phyloP scores from a whole-genome alignment of 1,140 invertebrate genomes.

The Monochamus saltuarius region DNA sequence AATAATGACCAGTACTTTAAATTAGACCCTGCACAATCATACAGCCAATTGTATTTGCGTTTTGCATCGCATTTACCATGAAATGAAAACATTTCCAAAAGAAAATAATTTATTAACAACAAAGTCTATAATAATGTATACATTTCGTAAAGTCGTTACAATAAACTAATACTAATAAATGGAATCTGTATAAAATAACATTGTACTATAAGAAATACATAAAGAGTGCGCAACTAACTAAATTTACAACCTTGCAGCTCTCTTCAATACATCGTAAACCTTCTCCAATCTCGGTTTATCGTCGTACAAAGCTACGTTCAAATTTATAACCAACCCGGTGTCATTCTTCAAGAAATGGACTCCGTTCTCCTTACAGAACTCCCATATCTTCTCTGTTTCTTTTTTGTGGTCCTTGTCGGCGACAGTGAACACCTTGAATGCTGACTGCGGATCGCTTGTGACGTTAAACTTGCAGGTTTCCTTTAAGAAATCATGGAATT shows the following conservation, averaged over 20 bases:
- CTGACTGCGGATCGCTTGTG: slow-evolving; percentile 31
- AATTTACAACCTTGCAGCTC: slow-evolving; percentile 17
- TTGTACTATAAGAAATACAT: no score
- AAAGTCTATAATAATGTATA: no score
- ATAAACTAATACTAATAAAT: no score
- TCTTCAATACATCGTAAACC: slow-evolving; percentile 28
- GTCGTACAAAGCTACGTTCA: slow-evolving; percentile 32
- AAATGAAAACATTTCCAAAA: no score
- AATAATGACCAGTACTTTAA: no score
- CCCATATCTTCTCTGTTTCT: slow-evolving; percentile 21
- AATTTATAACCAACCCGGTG: slow-evolving; percentile 34
- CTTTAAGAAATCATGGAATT: slow-evolving; percentile 31
- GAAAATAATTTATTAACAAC: no score
- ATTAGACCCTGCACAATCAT: no score
- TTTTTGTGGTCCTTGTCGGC: slow-evolving; percentile 16
- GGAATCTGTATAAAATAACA: no score
- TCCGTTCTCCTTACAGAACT: slow-evolving; percentile 34
- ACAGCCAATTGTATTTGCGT: no score
- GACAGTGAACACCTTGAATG: slow-evolving; percentile 41
- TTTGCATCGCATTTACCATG: no score
- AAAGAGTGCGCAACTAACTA: neutral
- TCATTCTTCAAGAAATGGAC: slow-evolving; percentile 37
- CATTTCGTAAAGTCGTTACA: no score
- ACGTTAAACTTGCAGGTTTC: slow-evolving; percentile 32
- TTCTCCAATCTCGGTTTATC: slow-evolving; percentile 22